Evolutionary conservation across 1,140 invertebrate species (phyloP), one percentile per base, ranked within the genome.

Genomic region (Telenomus remus): DNA sequence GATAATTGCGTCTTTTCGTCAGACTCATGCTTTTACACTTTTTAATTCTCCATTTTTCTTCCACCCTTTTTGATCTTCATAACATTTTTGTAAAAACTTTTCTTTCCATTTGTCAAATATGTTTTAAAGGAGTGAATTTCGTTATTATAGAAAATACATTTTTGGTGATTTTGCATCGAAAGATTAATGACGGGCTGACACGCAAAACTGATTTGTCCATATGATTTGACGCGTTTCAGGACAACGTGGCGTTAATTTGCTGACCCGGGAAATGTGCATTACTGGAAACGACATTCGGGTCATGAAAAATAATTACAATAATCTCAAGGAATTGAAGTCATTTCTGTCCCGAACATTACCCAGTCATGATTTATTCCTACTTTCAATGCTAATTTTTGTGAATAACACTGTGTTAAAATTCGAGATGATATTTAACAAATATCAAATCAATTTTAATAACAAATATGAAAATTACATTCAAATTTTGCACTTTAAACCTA

Each of bases 301-400:
- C 76, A 75, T 49, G 39, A 68, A 49, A 64, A 79, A 72, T 75
- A 75, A 75, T 79, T 75, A 75, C 37, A 76, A 72, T 76, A 76
- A 76, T 68, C 55, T 69, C 61, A 74, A 71, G 59, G 55, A 72
- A 72, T 65, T 35, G 46, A 56, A 39, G 47, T 69, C 60, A 79
- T 75, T 47, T 37, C 48, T 27, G 19, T 3, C 6, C 19, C 6
- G 19, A 27, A 27, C 19, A 27, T 27, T 27, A 27, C 6, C 19
- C 19, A 27, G 6, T 27, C 19, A 27, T 6, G 19, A 27, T 27
- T 27, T 27, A 27, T 27, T 27, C 19, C 2, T 6, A 27, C 6
- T 27, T 3, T 27, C 19, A 27, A 27, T 27, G 19, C 19, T 27
- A 27, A 27, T 27, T 27, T 27, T 6, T 3, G 19, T 1, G 1